Conservation (phyloP, 2,888 invertebrate genomes). For the Achlya flavicornis region DNA sequence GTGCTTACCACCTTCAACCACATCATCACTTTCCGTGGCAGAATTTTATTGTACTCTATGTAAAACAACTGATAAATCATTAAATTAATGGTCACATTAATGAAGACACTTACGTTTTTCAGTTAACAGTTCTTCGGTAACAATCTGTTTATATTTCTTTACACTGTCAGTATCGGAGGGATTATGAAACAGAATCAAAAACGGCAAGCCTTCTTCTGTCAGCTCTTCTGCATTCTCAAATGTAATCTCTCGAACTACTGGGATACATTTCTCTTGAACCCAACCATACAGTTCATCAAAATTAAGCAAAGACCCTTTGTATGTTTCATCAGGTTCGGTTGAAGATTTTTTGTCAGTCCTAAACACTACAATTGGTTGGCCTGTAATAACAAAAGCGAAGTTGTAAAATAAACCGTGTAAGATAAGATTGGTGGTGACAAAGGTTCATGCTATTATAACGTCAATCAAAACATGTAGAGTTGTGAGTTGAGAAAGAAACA, state of each 20-base stretch:
- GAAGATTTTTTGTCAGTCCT: constrained; percentile 91
- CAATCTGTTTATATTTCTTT: constrained; percentile 92
- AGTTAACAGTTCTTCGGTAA: constrained; percentile 88
- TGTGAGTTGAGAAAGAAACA: no score
- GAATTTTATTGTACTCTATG: no score
- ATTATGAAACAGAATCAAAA: constrained; percentile 97
- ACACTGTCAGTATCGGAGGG: constrained; percentile 92
- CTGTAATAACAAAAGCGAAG: constrained; percentile 54
- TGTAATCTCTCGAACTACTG: constrained; percentile 98
- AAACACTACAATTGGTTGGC: constrained; percentile 92
- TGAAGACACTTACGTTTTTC: constrained; percentile 92
- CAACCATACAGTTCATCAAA: constrained; percentile 95
- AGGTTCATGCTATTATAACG: no score
- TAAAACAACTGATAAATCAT: no score
- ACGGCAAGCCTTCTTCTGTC: constrained; percentile 99
- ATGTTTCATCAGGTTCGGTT: constrained; percentile 93
- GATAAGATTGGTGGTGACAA: background rate
- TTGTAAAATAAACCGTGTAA: background rate
- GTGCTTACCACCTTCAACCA: no score
- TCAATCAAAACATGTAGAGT: no score
- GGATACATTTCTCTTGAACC: constrained; percentile 97
- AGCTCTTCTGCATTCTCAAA: constrained; percentile 99
- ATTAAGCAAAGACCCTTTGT: constrained; percentile 87
- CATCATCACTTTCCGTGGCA: no score
- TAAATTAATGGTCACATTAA: no score